phyloP scores from a whole-genome alignment of 1,140 invertebrate genomes.

The Paracyclopina nana region DNA sequence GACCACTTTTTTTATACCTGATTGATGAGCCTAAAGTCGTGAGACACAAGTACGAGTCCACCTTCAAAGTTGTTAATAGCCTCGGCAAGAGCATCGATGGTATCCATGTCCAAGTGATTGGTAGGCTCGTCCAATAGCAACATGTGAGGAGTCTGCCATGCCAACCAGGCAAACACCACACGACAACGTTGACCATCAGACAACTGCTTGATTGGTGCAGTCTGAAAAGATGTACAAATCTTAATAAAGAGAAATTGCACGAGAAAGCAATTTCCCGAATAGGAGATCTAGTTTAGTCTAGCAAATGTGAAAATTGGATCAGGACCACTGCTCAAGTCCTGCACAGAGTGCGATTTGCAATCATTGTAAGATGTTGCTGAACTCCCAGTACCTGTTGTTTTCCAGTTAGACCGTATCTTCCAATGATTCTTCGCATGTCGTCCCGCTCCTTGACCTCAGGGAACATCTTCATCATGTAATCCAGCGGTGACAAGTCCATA shows the following conservation, averaged over 20 bases:
- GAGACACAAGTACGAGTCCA: slow-evolving; percentile 88
- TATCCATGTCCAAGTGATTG: slow-evolving; percentile 98
- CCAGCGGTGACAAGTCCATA: slow-evolving; percentile 77
- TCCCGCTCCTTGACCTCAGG: slow-evolving; percentile 94
- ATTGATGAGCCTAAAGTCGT: slow-evolving; percentile 94
- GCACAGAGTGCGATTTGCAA: no score
- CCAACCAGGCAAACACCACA: slow-evolving; percentile 84
- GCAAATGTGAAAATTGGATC: no score
- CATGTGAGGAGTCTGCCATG: slow-evolving; percentile 61
- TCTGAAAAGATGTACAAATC: slow-evolving; percentile 27
- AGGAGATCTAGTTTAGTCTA: no score
- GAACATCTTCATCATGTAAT: slow-evolving; percentile 95
- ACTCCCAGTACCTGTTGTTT: slow-evolving; percentile 62
- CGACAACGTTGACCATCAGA: slow-evolving; percentile 96
- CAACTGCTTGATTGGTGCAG: slow-evolving; percentile 89
- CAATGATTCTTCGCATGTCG: slow-evolving; percentile 90
- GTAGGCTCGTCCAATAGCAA: slow-evolving; percentile 92
- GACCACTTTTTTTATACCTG: slow-evolving; percentile 62
- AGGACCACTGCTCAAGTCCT: no score
- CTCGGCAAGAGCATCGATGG: slow-evolving; percentile 91
- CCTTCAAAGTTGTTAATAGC: slow-evolving; percentile 96
- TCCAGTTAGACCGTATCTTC: slow-evolving; percentile 86
- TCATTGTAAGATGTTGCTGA: no score
- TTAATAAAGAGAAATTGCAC: neutral
- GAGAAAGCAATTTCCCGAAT: no score